Evolutionary conservation across 1,140 invertebrate genomes (phyloP), one percentile per base, ranked within the genome.

Genomic region (Berghia stephanieae): DNA sequence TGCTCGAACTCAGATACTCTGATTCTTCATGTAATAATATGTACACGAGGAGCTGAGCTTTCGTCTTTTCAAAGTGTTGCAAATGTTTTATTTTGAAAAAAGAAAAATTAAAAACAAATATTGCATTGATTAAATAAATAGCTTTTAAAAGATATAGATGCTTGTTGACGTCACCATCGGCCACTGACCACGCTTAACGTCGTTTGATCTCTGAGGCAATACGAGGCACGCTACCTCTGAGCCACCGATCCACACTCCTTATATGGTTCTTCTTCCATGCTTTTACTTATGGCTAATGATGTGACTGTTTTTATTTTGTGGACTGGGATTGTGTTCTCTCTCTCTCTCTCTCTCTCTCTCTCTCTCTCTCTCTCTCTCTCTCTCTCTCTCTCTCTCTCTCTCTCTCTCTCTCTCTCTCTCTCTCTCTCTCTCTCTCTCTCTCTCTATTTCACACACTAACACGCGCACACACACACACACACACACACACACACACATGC

Each of bases 291-390:
- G n/a, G n/a, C n/a, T n/a, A n/a, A n/a, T n/a, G n/a, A n/a, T n/a
- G n/a, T n/a, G n/a, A 66, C 18, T 66, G 27, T 31, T 5, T 38
- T 60, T 60, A 34, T 60, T n/a, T 0, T 27, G 36, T 27, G 36
- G 57, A 27, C 10, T 60, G 8, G 10, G 8, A 68, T 68, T 42
- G 3, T 24, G 1, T n/a, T 69, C 34, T 69, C 38, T 52, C 42
- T 71, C 42, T 71, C 38, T 44, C 43, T 43, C 38, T 44, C 38
- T 69, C 67, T n/a, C 67, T 42, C 38, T 69, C 67, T 69, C 38
- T 42, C 36, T 38, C 1, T 38, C 43, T 38, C 27, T 46, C 43
- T 42, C 0, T 42, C 16, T 42, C 60, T 66, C 69, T n/a, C 42
- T 46, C 68, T 31, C 38, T 69, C n/a, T 42, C 38, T 69, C 38